These are phyloP conservation scores for Dryoscopus gambensis DNA, from an alignment of 2,113 vertebrate genomes.

Conservation along the genomic window DNA sequence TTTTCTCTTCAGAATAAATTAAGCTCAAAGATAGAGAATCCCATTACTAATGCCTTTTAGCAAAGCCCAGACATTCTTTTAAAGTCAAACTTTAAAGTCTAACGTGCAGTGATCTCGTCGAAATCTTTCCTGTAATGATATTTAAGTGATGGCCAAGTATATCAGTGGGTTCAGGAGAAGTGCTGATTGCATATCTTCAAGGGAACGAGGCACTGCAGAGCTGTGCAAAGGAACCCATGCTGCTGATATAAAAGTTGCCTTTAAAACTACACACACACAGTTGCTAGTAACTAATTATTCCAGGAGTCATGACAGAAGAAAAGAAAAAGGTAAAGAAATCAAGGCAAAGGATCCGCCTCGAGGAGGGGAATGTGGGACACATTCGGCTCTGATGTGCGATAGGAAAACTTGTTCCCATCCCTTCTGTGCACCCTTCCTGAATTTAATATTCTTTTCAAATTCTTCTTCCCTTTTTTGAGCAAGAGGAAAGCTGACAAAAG, in stretches of 20 bases:
- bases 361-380: constrained; percentile 42
- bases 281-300: constrained; percentile 41
- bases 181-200: constrained; percentile 70
- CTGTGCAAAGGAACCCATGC: constrained; percentile 1
- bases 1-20: constrained; percentile 80
- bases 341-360: constrained; percentile 26
- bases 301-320: constrained; percentile 28
- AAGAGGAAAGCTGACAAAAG: constrained; percentile 60
- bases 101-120: constrained; percentile 69
- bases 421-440: not conserved
- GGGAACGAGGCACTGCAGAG: constrained; percentile 34
- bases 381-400: not conserved
- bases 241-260: constrained; percentile 31
- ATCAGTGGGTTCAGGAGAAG: constrained; percentile 68
- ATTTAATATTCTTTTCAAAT: constrained; percentile 53
- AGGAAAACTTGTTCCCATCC: not conserved
- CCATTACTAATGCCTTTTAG: constrained; percentile 80
- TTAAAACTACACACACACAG: not conserved
- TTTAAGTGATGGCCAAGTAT: constrained; percentile 75
- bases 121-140: constrained; percentile 78
- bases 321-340: constrained; percentile 16
- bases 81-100: constrained; percentile 77
- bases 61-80: constrained; percentile 73
- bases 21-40: constrained; percentile 76
- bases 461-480: not conserved